phyloP scores from a whole-genome alignment of 2,113 vertebrate species.

The Abramis brama region DNA sequence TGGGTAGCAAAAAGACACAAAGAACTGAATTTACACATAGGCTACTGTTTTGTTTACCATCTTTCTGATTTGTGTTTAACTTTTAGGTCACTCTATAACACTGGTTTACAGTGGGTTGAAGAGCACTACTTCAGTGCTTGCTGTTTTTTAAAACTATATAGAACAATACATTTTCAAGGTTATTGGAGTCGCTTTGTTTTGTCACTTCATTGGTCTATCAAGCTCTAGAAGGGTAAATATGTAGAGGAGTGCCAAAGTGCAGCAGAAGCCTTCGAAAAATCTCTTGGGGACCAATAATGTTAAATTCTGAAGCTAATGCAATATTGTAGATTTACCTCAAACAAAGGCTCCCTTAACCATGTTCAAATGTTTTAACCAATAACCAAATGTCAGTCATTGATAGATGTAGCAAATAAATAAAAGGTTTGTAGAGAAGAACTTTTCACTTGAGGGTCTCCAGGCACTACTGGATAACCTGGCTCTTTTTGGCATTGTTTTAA shows the following conservation, averaged over 20 bases:
- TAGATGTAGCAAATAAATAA: constrained; percentile 22
- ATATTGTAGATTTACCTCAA: not conserved
- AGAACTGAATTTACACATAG: not conserved
- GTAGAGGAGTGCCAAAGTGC: not conserved
- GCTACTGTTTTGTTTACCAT: not conserved
- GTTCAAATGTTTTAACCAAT: not conserved
- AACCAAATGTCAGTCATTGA: not conserved
- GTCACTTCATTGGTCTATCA: not conserved
- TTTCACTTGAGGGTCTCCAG: constrained; percentile 35
- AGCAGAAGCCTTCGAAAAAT: not conserved
- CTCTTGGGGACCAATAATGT: not conserved
- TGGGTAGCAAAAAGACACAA: no score
- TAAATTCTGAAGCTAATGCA: not conserved
- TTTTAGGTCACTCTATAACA: not conserved
- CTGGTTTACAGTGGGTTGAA: no score
- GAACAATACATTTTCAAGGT: no score
- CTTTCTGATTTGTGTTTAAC: not conserved
- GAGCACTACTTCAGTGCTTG: not conserved
- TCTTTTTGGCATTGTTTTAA: constrained; percentile 42
- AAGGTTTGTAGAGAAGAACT: constrained; percentile 23
- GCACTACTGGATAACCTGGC: constrained; percentile 13
- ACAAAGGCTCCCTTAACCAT: not conserved
- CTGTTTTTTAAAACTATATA: not conserved
- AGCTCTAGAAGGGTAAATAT: not conserved
- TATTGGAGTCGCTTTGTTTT: not conserved